Evolutionary conservation across 2,888 invertebrate species (phyloP).

Genomic region (Clivina fossor): DNA sequence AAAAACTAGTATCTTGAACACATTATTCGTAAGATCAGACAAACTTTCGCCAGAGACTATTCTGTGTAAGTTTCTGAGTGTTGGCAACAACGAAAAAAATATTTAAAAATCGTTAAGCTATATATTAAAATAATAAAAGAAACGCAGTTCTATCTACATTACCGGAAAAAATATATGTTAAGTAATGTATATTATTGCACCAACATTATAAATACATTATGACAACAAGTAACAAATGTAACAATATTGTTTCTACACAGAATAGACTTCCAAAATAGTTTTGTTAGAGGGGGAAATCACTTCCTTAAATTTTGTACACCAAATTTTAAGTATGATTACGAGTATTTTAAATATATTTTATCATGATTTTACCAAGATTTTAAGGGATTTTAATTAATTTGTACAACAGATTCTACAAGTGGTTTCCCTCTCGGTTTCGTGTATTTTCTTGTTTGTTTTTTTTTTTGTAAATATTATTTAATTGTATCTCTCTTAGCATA

Average conservation of each 20-base stretch:
- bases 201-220: slow-evolving; percentile 12
- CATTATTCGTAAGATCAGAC: slow-evolving; percentile 6
- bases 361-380: too few species aligned
- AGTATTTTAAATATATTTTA: too few species aligned
- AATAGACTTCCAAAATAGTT: slow-evolving; percentile 17
- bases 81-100: neutral
- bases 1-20: slow-evolving; percentile 6
- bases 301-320: too few species aligned
- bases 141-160: neutral
- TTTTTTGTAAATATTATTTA: too few species aligned
- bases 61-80: slow-evolving; percentile 25
- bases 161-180: neutral
- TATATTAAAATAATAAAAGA: neutral
- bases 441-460: too few species aligned
- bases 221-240: slow-evolving; percentile 27
- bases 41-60: slow-evolving; percentile 8
- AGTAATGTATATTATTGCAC: slow-evolving; percentile 24
- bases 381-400: too few species aligned
- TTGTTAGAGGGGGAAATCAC: too few species aligned
- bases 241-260: slow-evolving; percentile 25
- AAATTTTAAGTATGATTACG: too few species aligned
- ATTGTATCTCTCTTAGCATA: too few species aligned
- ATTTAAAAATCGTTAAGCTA: neutral
- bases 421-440: too few species aligned
- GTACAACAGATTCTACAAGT: too few species aligned